A percentile compares a stretch with the other conserved stretches of the same genome.
Conservation (phyloP, 2,888 invertebrate species). For the Oxytorus armatus region DNA sequence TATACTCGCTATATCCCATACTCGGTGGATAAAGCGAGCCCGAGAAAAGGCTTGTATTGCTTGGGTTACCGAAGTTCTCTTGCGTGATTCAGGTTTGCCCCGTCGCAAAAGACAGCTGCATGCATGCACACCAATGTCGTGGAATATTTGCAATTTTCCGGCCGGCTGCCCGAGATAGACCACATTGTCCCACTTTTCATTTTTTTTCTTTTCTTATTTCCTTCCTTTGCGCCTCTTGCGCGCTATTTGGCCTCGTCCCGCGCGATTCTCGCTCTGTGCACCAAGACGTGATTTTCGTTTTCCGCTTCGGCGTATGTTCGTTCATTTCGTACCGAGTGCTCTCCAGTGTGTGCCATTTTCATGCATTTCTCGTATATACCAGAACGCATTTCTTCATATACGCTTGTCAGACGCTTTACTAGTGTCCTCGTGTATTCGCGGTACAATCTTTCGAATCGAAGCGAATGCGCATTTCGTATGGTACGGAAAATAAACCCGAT, state of each 20-base stretch:
- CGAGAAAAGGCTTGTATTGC: slow-evolving; percentile 55
- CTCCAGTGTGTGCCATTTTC: slow-evolving; percentile 36
- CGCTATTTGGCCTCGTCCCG: slow-evolving; percentile 25
- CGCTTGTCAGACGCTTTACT: slow-evolving; percentile 27
- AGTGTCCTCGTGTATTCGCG: slow-evolving; percentile 24
- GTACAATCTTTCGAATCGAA: slow-evolving; percentile 36
- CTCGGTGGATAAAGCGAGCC: slow-evolving; percentile 37
- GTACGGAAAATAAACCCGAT: background rate
- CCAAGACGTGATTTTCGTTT: slow-evolving; percentile 61
- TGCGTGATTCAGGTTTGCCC: slow-evolving; percentile 24
- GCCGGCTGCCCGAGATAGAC: slow-evolving; percentile 75
- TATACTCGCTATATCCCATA: slow-evolving; percentile 33
- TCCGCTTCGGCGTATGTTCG: slow-evolving; percentile 40
- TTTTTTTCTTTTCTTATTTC: slow-evolving; percentile 11
- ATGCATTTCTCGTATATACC: slow-evolving; percentile 48
- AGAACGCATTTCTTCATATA: slow-evolving; percentile 39
- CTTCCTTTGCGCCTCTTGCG: slow-evolving; percentile 29
- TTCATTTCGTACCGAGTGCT: slow-evolving; percentile 63
- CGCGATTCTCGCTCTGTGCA: slow-evolving; percentile 40
- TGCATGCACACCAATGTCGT: slow-evolving; percentile 72
- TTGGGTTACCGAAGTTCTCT: slow-evolving; percentile 32
- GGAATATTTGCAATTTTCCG: slow-evolving; percentile 81
- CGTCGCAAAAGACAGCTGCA: slow-evolving; percentile 56
- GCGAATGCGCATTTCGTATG: background rate
- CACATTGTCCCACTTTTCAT: slow-evolving; percentile 62